phyloP scores from a whole-genome alignment of 2,888 invertebrate genomes.

The Acleris emargana region DNA sequence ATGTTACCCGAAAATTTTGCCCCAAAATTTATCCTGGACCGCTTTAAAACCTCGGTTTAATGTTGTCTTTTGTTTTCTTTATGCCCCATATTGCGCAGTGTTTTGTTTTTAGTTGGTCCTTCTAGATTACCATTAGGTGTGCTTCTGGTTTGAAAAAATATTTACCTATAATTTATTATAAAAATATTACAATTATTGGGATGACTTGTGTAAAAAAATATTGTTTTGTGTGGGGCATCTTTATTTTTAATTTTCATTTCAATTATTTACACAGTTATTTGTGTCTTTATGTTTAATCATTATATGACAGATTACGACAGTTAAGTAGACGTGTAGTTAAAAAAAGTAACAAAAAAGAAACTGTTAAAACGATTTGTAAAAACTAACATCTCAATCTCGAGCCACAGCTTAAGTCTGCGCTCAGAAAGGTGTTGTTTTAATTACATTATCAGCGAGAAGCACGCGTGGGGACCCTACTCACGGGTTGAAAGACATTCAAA shows the following conservation, averaged over 20 bases:
- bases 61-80: constrained; percentile 62
- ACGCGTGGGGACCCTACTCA: constrained; percentile 80
- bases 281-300: too few relatives aligned
- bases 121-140: background rate
- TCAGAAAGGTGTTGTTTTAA: constrained; percentile 83
- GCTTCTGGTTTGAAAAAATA: too few relatives aligned
- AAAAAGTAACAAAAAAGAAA: too few relatives aligned
- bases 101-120: constrained; percentile 13
- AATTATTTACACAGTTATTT: too few relatives aligned
- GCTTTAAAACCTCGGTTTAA: constrained; percentile 67
- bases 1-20: constrained; percentile 77
- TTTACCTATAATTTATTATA: too few relatives aligned
- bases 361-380: background rate
- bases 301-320: too few relatives aligned
- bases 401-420: constrained; percentile 4
- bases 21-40: constrained; percentile 47
- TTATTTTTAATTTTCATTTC: too few relatives aligned
- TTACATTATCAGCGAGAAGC: constrained; percentile 81
- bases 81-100: constrained; percentile 25
- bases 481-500: constrained; percentile 82
- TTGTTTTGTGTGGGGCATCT: too few relatives aligned
- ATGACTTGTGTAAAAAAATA: too few relatives aligned
- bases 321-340: too few relatives aligned
- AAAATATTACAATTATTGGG: too few relatives aligned
- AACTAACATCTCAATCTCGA: constrained; percentile 26